These are phyloP conservation scores for Meteorus colon DNA, from an alignment of 2,888 invertebrate species.

Conservation along the genomic window DNA sequence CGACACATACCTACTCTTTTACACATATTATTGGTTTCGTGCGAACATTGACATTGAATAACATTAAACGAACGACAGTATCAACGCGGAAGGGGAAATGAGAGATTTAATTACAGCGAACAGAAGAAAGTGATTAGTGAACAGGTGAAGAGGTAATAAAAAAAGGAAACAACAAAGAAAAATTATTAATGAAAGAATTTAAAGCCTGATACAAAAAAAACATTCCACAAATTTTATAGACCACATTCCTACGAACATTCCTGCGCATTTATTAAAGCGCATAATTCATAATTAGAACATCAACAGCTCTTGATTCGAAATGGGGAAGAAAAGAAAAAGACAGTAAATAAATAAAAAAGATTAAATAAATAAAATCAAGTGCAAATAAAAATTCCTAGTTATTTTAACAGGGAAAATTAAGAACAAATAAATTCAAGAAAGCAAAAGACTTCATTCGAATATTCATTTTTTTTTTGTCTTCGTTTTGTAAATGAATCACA, in stretches of 20 bases:
- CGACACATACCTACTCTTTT: slow-evolving; percentile 8
- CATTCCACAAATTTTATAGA: slow-evolving; percentile 26
- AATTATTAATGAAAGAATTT: not conserved
- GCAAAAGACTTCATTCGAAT: slow-evolving; percentile 18
- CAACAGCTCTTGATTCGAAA: not conserved
- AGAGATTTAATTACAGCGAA: not conserved
- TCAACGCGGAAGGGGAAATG: not conserved
- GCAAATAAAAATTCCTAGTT: slow-evolving; percentile 1
- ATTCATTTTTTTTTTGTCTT: slow-evolving; percentile 15
- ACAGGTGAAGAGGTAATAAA: not conserved
- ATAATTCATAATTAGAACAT: not conserved
- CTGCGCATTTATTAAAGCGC: not conserved
- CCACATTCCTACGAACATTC: slow-evolving; percentile 30
- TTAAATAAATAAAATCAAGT: slow-evolving; percentile 11
- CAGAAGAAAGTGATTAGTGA: not conserved
- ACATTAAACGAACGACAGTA: not conserved
- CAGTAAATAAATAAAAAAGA: slow-evolving; percentile 17
- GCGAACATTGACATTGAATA: not conserved
- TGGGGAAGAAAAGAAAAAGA: too few species aligned
- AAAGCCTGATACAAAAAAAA: not conserved
- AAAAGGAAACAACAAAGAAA: not conserved
- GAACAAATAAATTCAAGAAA: slow-evolving; percentile 23
- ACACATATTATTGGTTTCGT: slow-evolving; percentile 18
- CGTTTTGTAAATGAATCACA: slow-evolving; percentile 9
- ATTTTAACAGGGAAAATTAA: not conserved